phyloP scores from a whole-genome alignment of 2,113 vertebrate species.

The Lipophrys pholis region DNA sequence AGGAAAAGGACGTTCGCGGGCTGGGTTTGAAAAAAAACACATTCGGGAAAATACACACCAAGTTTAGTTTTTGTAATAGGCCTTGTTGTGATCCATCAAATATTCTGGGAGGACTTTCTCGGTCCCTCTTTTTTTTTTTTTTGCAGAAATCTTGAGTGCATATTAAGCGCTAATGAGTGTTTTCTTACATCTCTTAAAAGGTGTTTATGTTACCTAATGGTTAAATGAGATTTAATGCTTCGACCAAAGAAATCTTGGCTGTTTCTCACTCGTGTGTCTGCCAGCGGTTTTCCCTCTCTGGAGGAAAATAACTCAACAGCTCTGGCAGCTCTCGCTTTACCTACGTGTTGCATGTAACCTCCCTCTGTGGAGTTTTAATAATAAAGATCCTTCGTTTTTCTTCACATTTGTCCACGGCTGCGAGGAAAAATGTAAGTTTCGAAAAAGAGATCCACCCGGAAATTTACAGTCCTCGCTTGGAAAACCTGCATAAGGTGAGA shows the following conservation, averaged over 20 bases:
- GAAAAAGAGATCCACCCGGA: not conserved
- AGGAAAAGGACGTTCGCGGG: not conserved
- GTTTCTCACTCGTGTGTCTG: constrained; percentile 40
- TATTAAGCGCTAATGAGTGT: constrained; percentile 31
- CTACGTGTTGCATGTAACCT: constrained; percentile 61
- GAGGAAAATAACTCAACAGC: constrained; percentile 11
- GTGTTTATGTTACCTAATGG: constrained; percentile 40
- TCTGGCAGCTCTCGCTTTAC: constrained; percentile 52
- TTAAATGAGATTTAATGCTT: constrained; percentile 29
- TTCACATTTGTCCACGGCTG: constrained; percentile 72
- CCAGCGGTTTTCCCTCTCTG: constrained; percentile 22
- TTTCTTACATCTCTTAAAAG: constrained; percentile 21
- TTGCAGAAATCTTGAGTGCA: constrained; percentile 1
- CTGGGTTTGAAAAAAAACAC: constrained; percentile 26
- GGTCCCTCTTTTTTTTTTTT: no score
- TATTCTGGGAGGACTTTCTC: no score
- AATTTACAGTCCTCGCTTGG: constrained; percentile 57
- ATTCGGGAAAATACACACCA: constrained; percentile 10
- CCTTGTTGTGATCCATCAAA: no score
- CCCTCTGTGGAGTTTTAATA: constrained; percentile 56
- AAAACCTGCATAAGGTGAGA: constrained; percentile 67
- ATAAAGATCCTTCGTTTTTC: constrained; percentile 52
- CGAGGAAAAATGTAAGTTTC: constrained; percentile 70
- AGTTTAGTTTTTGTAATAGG: not conserved
- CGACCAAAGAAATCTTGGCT: constrained; percentile 25